Evolutionary conservation across 2,113 vertebrate genomes (phyloP).

Genomic region (Psilopsiagon aymara): DNA sequence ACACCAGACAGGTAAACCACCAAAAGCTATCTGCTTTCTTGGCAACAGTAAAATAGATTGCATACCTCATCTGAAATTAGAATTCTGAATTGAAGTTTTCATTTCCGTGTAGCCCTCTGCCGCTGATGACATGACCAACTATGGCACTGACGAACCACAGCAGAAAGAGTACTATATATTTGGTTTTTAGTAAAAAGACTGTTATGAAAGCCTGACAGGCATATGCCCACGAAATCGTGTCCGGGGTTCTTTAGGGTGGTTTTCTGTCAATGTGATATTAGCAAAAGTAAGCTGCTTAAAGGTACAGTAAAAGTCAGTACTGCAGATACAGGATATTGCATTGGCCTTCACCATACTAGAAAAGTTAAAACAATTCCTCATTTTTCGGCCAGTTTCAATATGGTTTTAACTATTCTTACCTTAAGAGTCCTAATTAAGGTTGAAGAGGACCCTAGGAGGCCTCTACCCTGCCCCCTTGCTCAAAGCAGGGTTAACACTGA

Average conservation of each 20-base stretch:
- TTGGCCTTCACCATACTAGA: background rate
- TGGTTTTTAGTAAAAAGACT: background rate
- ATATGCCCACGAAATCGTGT: background rate
- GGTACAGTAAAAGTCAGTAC: background rate
- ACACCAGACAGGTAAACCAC: background rate
- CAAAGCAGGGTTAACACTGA: background rate
- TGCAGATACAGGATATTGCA: background rate
- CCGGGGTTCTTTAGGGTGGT: background rate
- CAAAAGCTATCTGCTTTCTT: background rate
- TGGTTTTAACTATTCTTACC: background rate
- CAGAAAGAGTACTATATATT: background rate
- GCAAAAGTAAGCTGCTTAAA: background rate
- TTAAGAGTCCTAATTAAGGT: background rate
- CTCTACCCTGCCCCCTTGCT: background rate
- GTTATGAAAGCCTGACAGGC: accelerated
- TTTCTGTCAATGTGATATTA: background rate
- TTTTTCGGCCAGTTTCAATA: background rate
- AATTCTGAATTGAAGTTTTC: background rate
- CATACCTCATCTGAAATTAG: background rate
- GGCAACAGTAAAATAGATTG: background rate
- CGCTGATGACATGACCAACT: background rate
- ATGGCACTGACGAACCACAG: background rate
- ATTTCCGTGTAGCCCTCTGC: background rate
- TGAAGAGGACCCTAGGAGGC: background rate
- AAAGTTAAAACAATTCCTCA: background rate